Base-by-base conservation (phyloP, 2,113 vertebrate genomes). In the Phyllopteryx taeniolatus region DNA sequence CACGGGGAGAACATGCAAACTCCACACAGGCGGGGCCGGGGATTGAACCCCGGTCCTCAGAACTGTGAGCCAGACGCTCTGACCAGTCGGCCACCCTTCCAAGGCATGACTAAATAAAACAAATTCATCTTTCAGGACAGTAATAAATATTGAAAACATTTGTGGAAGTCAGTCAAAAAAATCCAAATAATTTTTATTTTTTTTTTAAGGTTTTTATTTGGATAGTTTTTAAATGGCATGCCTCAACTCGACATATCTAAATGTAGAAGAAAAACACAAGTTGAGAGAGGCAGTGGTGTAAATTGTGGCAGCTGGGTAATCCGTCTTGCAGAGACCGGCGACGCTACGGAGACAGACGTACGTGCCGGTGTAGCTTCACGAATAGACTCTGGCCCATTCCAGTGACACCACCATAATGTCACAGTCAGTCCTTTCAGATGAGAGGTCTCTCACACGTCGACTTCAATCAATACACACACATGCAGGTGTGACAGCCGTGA, bases 341-440 rank as follows among this genome's bases (percentile, higher is more conserved):
- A 39, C 2, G 15, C 59, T 59, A 67, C 62, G 43, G 82, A 79
- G 85, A 86, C 79, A 56, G 71, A 62, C 56, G 33, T 77, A 75
- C 70, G 72, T 81, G 75, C 68, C 49, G 70, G 63, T 71, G 72
- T 68, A 70, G 78, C 68, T 56, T 87, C 84, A 73, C 84, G 90
- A 87, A 88, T 89, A 77, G 85, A 83, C 78, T 84, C 82, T 79
- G 82, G 74, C 71, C 75, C 65, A 42, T 44, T 39, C 42, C 53
- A 31, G 56, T 43, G 65, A 63, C 51, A 57, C 60, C 66, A 44
- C 76, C 68, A 61, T 83, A 85, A 83, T 75, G 81, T 76, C 20
- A 44, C 73, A 76, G 81, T 90, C 87, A 85, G 77, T 86, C 84
- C 74, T 74, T 82, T 81, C 72, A 78, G 69, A 87, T 73, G 87